These are phyloP conservation scores for Actias luna DNA, from an alignment of 2,888 invertebrate species.

Conservation along the genomic window DNA sequence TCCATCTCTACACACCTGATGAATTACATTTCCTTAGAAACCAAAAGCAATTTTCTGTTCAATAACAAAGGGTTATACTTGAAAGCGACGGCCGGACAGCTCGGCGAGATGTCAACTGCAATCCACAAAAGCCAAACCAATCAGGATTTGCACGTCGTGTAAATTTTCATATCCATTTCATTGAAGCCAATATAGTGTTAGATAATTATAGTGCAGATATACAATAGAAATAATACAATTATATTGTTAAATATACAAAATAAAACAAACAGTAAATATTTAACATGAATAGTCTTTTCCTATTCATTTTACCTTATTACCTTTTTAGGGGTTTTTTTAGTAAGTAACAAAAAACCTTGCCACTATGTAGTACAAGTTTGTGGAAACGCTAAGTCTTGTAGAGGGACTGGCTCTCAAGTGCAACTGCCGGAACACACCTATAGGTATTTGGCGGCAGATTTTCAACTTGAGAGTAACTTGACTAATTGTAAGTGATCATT, in stretches of 20 bases:
- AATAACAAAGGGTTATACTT: neutral
- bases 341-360: too few relatives aligned
- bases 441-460: too few relatives aligned
- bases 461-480: too few relatives aligned
- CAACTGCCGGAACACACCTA: too few relatives aligned
- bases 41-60: neutral
- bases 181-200: neutral
- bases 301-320: neutral
- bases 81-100: neutral
- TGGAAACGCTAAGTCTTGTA: too few relatives aligned
- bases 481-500: too few relatives aligned
- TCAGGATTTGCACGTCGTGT: neutral
- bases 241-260: neutral
- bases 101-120: conserved; percentile 1
- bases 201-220: neutral
- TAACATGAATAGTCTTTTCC: neutral
- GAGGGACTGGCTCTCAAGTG: too few relatives aligned
- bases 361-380: too few relatives aligned
- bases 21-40: neutral
- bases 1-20: neutral
- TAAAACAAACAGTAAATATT: neutral
- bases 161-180: conserved; percentile 9
- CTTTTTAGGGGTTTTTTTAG: too few relatives aligned
- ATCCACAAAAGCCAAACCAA: conserved; percentile 7
- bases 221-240: neutral